Conservation (phyloP, 2,113 vertebrate species). For the Sminthopsis crassicaudata region DNA sequence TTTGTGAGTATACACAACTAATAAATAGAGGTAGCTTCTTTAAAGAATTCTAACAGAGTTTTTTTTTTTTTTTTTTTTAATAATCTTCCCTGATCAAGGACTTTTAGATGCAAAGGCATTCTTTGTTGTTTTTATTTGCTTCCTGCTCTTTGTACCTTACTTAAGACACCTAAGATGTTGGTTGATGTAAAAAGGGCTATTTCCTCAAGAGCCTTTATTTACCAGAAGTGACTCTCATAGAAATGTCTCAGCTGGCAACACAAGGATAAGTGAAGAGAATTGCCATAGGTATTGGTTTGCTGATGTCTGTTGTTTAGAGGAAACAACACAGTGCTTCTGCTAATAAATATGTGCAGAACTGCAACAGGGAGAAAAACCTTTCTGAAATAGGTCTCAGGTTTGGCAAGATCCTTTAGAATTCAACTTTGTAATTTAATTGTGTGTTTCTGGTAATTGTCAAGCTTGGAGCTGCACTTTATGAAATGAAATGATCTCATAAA, state of each 20-base stretch:
- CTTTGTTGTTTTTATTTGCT: background rate
- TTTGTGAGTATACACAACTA: background rate
- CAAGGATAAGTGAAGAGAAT: background rate
- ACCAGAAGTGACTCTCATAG: background rate
- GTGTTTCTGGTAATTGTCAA: background rate
- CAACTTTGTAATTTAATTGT: background rate
- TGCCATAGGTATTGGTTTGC: background rate
- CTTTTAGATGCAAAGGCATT: background rate
- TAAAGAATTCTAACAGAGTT: background rate
- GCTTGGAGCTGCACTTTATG: background rate
- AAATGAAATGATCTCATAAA: conserved; percentile 1
- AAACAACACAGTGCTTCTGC: background rate
- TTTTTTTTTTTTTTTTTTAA: background rate
- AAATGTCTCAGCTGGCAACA: background rate
- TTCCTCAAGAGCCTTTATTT: background rate
- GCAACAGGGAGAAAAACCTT: background rate
- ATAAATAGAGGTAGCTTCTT: background rate
- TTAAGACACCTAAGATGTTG: background rate
- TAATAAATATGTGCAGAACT: background rate
- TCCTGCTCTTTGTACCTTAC: background rate
- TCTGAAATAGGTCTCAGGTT: background rate
- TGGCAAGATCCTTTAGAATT: background rate
- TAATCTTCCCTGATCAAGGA: background rate
- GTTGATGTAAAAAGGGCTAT: background rate
- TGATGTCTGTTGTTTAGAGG: background rate